Percentiles rank a stretch among this genome's conserved stretches.
These are phyloP conservation scores for Varanus komodoensis DNA, from an alignment of 2,113 vertebrate species.

Conservation along the genomic window DNA sequence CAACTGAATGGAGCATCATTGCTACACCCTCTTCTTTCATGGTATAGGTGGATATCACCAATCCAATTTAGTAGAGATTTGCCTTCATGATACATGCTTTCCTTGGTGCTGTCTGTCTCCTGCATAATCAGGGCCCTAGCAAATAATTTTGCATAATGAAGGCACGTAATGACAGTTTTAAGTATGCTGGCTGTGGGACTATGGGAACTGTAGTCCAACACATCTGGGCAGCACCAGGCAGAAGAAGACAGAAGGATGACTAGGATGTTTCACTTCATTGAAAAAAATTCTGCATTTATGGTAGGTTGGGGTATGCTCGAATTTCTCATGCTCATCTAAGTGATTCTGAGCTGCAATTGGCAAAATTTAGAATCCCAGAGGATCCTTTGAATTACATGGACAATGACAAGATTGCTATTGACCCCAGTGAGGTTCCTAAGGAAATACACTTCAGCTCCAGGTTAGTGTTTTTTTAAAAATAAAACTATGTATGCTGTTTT, in stretches of 20 bases:
- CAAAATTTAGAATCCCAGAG: conserved; percentile 79
- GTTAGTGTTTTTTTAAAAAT: conserved; percentile 59
- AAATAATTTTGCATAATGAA: conserved; percentile 9
- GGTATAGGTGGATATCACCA: background rate
- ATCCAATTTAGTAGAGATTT: conserved; percentile 24
- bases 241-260: background rate
- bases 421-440: conserved; percentile 68
- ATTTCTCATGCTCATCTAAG: conserved; percentile 81
- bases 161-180: too few species aligned
- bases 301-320: conserved; percentile 78
- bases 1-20: background rate
- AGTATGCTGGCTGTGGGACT: too few species aligned
- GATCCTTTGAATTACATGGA: conserved; percentile 68
- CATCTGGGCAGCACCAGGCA: too few species aligned
- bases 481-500: background rate
- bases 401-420: conserved; percentile 73
- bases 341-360: conserved; percentile 81
- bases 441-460: conserved; percentile 77
- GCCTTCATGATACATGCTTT: background rate
- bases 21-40: background rate
- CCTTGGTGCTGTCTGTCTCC: background rate
- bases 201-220: too few species aligned
- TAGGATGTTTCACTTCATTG: background rate
- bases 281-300: conserved; percentile 27
- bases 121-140: conserved; percentile 12